Evolutionary conservation across 1,140 invertebrate species (phyloP).

Genomic region (Chrysoperla carnea): DNA sequence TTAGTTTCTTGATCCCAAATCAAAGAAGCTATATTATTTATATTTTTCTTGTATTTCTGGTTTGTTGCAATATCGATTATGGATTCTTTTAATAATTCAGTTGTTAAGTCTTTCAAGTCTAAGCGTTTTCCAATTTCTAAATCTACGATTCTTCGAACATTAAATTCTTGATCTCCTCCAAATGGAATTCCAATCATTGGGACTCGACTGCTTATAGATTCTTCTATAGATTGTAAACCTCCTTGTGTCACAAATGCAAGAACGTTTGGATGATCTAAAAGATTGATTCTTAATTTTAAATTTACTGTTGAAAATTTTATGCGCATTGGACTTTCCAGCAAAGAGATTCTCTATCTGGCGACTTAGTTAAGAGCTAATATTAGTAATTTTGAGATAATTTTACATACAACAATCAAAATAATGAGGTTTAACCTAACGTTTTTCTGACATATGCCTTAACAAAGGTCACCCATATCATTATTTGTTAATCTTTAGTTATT

Average conservation of each 20-base stretch:
- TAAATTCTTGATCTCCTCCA: constrained; percentile 16
- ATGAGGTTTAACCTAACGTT: no score
- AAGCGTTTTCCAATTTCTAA: constrained; percentile 16
- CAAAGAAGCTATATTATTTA: constrained; percentile 1
- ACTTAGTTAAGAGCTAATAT: background rate
- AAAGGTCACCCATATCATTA: no score
- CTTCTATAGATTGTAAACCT: constrained; percentile 36
- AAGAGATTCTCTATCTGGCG: background rate
- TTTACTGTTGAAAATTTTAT: background rate
- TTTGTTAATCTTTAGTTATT: no score
- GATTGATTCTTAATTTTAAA: background rate
- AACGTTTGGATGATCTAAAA: constrained; percentile 29
- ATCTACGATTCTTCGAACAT: constrained; percentile 11
- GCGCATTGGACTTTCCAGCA: background rate
- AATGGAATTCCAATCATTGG: constrained; percentile 30
- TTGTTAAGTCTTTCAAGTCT: constrained; percentile 12
- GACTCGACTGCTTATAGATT: constrained; percentile 32
- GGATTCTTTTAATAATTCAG: constrained; percentile 12
- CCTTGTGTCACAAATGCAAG: constrained; percentile 41
- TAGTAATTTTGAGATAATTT: constrained; percentile 19
- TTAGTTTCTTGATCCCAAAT: constrained; percentile 7
- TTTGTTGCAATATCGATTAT: constrained; percentile 9
- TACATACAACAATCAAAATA: no score
- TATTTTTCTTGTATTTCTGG: constrained; percentile 2
- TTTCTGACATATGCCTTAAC: no score